phyloP scores from a whole-genome alignment of 2,113 vertebrate species.

The Sisor rabdophorus region DNA sequence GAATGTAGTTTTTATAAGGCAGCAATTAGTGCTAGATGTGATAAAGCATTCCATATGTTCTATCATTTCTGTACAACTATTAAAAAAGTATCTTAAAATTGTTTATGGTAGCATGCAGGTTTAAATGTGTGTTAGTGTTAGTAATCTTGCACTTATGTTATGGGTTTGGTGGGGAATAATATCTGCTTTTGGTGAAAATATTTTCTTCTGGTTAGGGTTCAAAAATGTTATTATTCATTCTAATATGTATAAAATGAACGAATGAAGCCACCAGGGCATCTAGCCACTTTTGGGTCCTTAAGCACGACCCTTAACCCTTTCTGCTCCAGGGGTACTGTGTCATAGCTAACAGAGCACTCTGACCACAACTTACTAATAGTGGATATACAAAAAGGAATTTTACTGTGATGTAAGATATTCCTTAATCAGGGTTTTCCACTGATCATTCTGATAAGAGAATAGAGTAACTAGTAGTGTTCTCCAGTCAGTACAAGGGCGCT shows the following conservation, averaged over 20 bases:
- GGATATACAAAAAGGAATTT: too few relatives aligned
- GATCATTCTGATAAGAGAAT: neutral
- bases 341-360: neutral
- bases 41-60: constrained; percentile 22
- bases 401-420: neutral
- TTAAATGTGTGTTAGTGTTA: neutral
- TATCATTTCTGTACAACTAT: constrained; percentile 1
- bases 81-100: neutral
- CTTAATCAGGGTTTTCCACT: neutral
- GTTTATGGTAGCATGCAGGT: neutral
- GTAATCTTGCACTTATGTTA: neutral
- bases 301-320: neutral
- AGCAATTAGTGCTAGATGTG: neutral
- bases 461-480: neutral
- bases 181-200: neutral
- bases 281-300: too few relatives aligned
- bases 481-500: too few relatives aligned
- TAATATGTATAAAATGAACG: too few relatives aligned
- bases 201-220: neutral
- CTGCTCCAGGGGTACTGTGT: neutral
- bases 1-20: constrained; percentile 17
- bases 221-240: neutral
- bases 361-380: neutral
- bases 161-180: neutral
- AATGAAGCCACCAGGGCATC: neutral